Evolutionary conservation across 1,140 invertebrate species (phyloP).

Genomic region (Papilio helenus): DNA sequence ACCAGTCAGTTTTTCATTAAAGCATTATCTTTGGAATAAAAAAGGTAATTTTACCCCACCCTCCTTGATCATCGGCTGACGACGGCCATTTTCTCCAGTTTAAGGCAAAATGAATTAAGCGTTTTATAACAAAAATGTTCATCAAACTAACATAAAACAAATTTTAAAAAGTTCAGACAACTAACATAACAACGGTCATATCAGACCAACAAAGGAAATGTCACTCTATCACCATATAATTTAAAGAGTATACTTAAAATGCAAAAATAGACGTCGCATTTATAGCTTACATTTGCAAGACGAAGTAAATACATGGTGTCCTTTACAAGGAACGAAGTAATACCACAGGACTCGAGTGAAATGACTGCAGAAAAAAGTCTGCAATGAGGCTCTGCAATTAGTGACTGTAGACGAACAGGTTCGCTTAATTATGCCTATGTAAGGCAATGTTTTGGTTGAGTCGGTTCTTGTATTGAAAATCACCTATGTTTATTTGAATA

Average conservation of each 20-base stretch:
- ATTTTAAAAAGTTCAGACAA: too few species aligned
- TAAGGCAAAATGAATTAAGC: too few species aligned
- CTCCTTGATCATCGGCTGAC: too few species aligned
- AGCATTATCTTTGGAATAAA: too few species aligned
- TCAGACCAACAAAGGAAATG: too few species aligned
- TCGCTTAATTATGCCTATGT: conserved; percentile 10
- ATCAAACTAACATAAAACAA: too few species aligned
- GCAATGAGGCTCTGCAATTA: not conserved
- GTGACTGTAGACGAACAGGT: not conserved
- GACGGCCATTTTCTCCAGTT: too few species aligned
- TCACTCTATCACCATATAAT: not conserved
- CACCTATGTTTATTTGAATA: not conserved
- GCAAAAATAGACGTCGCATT: not conserved
- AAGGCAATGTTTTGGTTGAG: conserved; percentile 7
- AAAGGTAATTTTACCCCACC: too few species aligned
- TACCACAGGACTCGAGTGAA: conserved; percentile 2
- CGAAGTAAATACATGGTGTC: not conserved
- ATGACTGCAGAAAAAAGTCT: conserved; percentile 6
- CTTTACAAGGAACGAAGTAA: not conserved
- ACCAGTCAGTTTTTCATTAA: too few species aligned
- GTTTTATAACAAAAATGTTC: too few species aligned
- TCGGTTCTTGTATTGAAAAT: not conserved
- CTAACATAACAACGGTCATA: too few species aligned
- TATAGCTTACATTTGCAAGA: not conserved
- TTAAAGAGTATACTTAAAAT: not conserved